These are phyloP conservation scores for Philaenus spumarius DNA, from an alignment of 1,140 invertebrate species.

Conservation along the genomic window DNA sequence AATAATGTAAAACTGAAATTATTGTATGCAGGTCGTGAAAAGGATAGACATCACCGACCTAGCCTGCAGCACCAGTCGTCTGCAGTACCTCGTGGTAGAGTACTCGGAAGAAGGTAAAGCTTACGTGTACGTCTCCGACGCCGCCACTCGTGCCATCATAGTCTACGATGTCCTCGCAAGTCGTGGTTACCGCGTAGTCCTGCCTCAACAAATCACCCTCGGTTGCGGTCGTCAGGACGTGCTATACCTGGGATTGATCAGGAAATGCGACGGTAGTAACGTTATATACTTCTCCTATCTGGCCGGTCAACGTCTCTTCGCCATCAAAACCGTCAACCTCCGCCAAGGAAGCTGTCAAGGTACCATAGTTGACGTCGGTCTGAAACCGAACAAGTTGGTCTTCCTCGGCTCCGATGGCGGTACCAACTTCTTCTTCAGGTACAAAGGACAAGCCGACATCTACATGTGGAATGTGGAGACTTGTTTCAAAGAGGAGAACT, in stretches of 20 bases:
- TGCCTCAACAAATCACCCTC: slow-evolving; percentile 39
- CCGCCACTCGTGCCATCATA: slow-evolving; percentile 51
- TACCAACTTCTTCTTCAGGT: slow-evolving; percentile 49
- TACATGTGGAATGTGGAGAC: slow-evolving; percentile 54
- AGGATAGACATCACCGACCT: slow-evolving; percentile 49
- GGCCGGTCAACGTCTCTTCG: slow-evolving; percentile 46
- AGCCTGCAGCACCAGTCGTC: slow-evolving; percentile 41
- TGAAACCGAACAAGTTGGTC: slow-evolving; percentile 48
- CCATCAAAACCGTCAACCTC: slow-evolving; percentile 45
- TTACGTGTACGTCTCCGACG: slow-evolving; percentile 51
- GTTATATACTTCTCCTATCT: slow-evolving; percentile 53
- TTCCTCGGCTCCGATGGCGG: slow-evolving; percentile 53
- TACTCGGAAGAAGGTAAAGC: slow-evolving; percentile 43
- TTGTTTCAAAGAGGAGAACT: slow-evolving; percentile 46
- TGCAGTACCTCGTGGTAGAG: slow-evolving; percentile 57
- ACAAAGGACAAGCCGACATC: slow-evolving; percentile 46
- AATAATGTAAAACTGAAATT: too few species aligned
- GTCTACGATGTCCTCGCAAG: slow-evolving; percentile 52
- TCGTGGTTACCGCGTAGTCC: slow-evolving; percentile 38
- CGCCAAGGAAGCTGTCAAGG: slow-evolving; percentile 43
- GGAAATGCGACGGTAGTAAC: slow-evolving; percentile 42
- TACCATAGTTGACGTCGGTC: slow-evolving; percentile 47
- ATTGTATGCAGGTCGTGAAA: slow-evolving; percentile 44
- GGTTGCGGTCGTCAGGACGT: slow-evolving; percentile 42
- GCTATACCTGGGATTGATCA: slow-evolving; percentile 47